Evolutionary conservation across 2,888 invertebrate genomes (phyloP).

Genomic region (Atethmia centrago): DNA sequence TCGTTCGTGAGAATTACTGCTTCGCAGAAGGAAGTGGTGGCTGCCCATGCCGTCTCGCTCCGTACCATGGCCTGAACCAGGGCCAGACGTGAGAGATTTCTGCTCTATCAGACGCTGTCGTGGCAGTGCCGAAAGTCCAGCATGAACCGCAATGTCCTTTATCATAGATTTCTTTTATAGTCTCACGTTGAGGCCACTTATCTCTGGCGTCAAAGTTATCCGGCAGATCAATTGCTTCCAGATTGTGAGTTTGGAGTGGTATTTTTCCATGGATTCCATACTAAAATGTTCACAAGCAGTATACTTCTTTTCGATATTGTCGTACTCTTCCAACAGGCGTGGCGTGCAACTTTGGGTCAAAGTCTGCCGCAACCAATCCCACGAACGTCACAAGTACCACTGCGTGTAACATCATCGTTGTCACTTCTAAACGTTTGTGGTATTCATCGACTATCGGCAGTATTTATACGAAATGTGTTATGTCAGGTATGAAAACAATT

Average conservation of each 20-base stretch:
- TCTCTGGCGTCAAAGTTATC: slow-evolving; percentile 47
- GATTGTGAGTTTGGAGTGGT: background rate
- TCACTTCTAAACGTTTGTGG: background rate
- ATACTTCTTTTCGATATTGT: background rate
- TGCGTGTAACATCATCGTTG: background rate
- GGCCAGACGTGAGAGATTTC: too few relatives aligned
- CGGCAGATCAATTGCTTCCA: slow-evolving; percentile 29
- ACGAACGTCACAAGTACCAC: slow-evolving; percentile 18
- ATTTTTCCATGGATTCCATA: background rate
- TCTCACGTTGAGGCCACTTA: slow-evolving; percentile 46
- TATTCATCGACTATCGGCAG: background rate
- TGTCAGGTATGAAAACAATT: slow-evolving; percentile 1
- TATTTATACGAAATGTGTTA: slow-evolving; percentile 16
- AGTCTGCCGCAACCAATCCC: background rate
- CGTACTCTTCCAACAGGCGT: slow-evolving; percentile 49
- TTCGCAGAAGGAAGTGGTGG: too few relatives aligned
- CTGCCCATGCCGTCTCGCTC: too few relatives aligned
- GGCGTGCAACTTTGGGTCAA: slow-evolving; percentile 13
- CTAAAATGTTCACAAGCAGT: background rate
- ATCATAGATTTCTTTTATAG: slow-evolving; percentile 33
- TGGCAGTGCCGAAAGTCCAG: slow-evolving; percentile 52
- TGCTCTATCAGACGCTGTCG: too few relatives aligned
- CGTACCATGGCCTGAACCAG: too few relatives aligned
- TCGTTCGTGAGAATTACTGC: too few relatives aligned
- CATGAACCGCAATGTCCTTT: slow-evolving; percentile 46